Percentiles rank a stretch among this genome's conserved stretches.
phyloP scores from a whole-genome alignment of 2,888 invertebrate genomes.

The Patella caerulea region DNA sequence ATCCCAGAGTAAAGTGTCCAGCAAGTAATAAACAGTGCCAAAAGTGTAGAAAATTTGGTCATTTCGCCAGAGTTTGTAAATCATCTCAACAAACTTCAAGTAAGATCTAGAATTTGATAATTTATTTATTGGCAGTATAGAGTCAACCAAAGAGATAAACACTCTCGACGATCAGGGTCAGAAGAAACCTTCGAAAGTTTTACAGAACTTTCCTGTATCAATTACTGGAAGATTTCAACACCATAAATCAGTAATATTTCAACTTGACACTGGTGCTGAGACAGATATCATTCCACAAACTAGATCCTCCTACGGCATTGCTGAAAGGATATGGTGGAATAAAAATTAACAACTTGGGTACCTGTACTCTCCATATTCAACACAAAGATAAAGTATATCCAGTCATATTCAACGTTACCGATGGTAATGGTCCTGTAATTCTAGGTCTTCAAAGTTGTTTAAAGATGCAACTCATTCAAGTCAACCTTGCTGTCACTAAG shows the following conservation, averaged over 20 bases:
- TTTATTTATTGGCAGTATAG: neutral
- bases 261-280: constrained; percentile 1
- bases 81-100: neutral
- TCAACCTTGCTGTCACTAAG: neutral
- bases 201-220: neutral
- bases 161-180: neutral
- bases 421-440: neutral
- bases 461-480: constrained; percentile 1
- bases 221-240: neutral
- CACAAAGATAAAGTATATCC: neutral
- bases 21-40: neutral
- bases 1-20: neutral
- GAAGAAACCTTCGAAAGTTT: neutral
- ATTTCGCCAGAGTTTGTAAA: neutral
- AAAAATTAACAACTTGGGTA: neutral
- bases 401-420: neutral
- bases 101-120: neutral
- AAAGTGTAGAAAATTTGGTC: neutral
- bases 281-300: neutral
- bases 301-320: neutral
- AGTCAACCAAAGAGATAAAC: neutral
- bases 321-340: neutral
- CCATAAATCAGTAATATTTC: neutral
- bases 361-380: neutral
- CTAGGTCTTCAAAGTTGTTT: neutral